Evolutionary conservation across 2,888 invertebrate species (phyloP).

Genomic region (Merodon equestris): DNA sequence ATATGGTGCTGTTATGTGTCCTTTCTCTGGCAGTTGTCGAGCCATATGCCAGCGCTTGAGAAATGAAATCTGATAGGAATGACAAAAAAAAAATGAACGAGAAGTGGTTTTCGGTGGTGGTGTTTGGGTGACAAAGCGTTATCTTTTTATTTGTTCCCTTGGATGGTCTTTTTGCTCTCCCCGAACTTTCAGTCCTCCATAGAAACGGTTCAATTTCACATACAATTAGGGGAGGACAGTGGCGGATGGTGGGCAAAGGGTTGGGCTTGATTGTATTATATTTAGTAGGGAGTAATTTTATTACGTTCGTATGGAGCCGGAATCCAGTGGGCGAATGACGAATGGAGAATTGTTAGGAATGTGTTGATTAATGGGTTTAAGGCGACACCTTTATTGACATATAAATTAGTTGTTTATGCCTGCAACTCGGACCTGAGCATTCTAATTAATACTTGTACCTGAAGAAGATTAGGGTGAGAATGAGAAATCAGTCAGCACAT

Average conservation of each 20-base stretch:
- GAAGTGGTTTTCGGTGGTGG: constrained; percentile 39
- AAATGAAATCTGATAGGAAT: constrained; percentile 50
- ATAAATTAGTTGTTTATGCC: constrained; percentile 24
- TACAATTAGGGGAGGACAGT: constrained; percentile 45
- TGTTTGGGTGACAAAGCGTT: constrained; percentile 68
- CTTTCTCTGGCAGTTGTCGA: constrained; percentile 18
- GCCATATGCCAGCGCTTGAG: constrained; percentile 44
- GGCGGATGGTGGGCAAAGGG: not conserved
- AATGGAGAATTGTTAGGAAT: constrained; percentile 37
- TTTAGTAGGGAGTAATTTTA: constrained; percentile 61
- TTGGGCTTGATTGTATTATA: not conserved
- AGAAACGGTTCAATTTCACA: constrained; percentile 68
- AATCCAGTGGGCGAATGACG: constrained; percentile 14
- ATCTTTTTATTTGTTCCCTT: constrained; percentile 66
- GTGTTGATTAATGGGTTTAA: constrained; percentile 61
- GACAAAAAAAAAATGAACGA: constrained; percentile 31
- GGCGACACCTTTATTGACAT: constrained; percentile 62
- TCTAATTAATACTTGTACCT: no score
- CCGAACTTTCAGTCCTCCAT: constrained; percentile 21
- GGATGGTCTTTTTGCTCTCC: constrained; percentile 28
- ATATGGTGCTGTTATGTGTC: constrained; percentile 32
- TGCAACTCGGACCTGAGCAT: no score
- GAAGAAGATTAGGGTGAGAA: no score
- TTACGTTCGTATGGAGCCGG: constrained; percentile 45
- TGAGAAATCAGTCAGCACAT: no score